Percentiles rank a stretch among this genome's conserved stretches.
These are phyloP conservation scores for Trichonephila clavata DNA, from an alignment of 1,140 invertebrate genomes.

Conservation along the genomic window DNA sequence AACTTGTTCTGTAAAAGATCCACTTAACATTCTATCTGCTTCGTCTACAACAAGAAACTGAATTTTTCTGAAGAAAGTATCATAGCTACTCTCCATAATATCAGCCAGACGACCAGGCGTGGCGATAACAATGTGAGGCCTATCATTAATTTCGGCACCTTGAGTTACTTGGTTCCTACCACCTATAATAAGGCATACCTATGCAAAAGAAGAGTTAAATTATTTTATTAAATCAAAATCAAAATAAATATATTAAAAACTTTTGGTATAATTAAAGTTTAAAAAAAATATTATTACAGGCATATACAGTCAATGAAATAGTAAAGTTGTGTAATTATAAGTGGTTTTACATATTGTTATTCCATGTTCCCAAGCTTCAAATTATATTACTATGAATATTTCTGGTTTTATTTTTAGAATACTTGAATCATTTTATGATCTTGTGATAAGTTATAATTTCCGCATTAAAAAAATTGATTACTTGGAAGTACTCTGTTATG, in stretches of 20 bases:
- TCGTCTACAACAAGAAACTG: slow-evolving; percentile 95
- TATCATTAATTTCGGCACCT: slow-evolving; percentile 90
- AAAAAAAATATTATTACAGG: too few species aligned
- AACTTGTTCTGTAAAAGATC: slow-evolving; percentile 88
- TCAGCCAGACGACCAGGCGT: slow-evolving; percentile 94
- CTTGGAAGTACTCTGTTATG: too few species aligned
- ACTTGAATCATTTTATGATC: too few species aligned
- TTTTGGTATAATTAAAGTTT: too few species aligned
- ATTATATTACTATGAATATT: too few species aligned
- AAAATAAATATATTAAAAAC: background rate
- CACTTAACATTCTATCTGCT: slow-evolving; percentile 90
- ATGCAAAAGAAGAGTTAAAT: background rate
- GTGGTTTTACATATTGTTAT: too few species aligned
- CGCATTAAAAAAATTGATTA: too few species aligned
- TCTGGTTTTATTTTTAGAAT: too few species aligned
- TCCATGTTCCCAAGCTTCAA: too few species aligned
- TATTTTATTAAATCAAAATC: background rate
- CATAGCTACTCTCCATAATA: slow-evolving; percentile 89
- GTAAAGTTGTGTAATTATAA: too few species aligned
- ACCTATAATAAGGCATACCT: slow-evolving; percentile 90
- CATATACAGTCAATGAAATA: too few species aligned
- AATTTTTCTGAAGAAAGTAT: slow-evolving; percentile 89
- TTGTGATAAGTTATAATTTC: too few species aligned
- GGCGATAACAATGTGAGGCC: slow-evolving; percentile 96
- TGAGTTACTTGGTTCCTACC: slow-evolving; percentile 96